Base-by-base conservation (phyloP, 2,888 invertebrate genomes). In the Mylabris sibirica region DNA sequence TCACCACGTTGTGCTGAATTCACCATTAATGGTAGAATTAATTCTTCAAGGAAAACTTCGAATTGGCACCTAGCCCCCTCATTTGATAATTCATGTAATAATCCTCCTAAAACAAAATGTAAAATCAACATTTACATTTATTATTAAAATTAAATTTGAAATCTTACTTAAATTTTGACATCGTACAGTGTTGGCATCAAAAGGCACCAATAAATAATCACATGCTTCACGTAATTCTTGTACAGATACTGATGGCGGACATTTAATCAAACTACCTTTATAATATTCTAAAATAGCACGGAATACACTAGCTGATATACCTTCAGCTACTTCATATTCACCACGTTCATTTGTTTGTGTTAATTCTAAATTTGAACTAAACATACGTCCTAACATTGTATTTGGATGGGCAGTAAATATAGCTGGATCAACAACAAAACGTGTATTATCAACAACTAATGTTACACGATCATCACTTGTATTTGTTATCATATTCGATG, bases 381-480 rank as follows among this genome's bases (percentile, higher is more conserved):
- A 98, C 98, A 98, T 98, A 78, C 97, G 91, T n/a, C 99, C 99
- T 38, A 99, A 87, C 98, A 99, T 98, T 0, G 99, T 99, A 83
- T 99, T 98, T 0, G 99, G 98, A 85, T 98, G 96, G 2, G 95
- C 94, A 11, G 95, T 93, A 81, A 99, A 96, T 72, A 98, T 88
- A 1, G 95, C 92, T 6, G 96, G 95, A 84, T 98, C 98, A 24
- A 98, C 92, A 60, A 98, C 93, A 84, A 97, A 97, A 70, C 85
- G 79, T 0, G 98, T 98, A 79, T 95, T 96, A 82, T 99, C 99
- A 14, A 99, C 99, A n/a, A 99, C 92, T 63, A 99, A 88, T 2
- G 96, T 96, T 65, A 98, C 93, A 68, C 94, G 87, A 77, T 95
- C 95, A 66, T 93, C 93, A 66, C 88, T 88, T 12, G 59, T n/a